Conservation (phyloP, 1,140 invertebrate genomes). For the Tetraneura akinire region DNA sequence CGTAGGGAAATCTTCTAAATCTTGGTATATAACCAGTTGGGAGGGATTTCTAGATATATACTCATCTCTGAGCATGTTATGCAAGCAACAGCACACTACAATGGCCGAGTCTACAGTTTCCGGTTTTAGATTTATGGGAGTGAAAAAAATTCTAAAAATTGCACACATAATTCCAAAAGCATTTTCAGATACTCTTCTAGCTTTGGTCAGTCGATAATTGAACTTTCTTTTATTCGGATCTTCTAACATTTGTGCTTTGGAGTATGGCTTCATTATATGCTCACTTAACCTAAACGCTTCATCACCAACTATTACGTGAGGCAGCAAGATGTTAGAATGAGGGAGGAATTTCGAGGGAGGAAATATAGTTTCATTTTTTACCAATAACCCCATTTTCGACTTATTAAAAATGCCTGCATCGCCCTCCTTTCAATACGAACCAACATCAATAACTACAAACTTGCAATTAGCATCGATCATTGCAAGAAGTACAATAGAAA, state of each 20-base stretch:
- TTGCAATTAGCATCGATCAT: conserved; percentile 54
- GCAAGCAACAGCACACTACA: conserved; percentile 56
- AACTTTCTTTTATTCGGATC: conserved; percentile 55
- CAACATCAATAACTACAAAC: conserved; percentile 54
- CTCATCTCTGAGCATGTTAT: conserved; percentile 57
- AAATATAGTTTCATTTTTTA: conserved; percentile 52
- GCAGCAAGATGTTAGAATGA: conserved; percentile 52
- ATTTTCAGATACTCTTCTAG: conserved; percentile 61
- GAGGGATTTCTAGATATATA: conserved; percentile 48
- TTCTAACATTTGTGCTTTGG: conserved; percentile 56
- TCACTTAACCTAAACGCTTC: conserved; percentile 60
- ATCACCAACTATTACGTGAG: conserved; percentile 60
- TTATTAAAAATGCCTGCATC: conserved; percentile 59
- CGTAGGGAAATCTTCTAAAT: conserved; percentile 26
- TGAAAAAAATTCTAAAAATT: conserved; percentile 59
- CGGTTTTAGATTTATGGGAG: conserved; percentile 56
- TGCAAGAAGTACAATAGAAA: conserved; percentile 54
- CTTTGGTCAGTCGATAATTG: conserved; percentile 59
- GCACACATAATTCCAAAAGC: conserved; percentile 62
- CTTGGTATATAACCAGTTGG: conserved; percentile 28
- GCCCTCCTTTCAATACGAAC: conserved; percentile 55
- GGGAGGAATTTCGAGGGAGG: conserved; percentile 33
- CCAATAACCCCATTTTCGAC: conserved; percentile 53
- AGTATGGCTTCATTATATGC: conserved; percentile 61
- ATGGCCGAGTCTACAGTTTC: conserved; percentile 56